Evolutionary conservation across 37 sponge, comb jelly and placozoan species (phyloP).

Genomic region (Ianthella basta): DNA sequence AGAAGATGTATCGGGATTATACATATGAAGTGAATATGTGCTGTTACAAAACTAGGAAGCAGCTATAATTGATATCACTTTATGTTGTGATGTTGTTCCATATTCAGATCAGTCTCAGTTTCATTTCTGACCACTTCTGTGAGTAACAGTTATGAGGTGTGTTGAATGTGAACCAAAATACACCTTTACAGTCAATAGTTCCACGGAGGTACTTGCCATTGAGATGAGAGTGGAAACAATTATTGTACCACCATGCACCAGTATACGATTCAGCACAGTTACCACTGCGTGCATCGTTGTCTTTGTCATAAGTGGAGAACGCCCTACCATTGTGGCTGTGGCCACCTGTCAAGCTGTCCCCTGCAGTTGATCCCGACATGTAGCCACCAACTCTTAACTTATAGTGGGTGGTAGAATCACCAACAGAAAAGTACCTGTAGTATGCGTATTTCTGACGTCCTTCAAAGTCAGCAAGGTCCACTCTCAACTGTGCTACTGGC

Average conservation of each 20-base stretch:
- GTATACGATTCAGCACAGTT: constrained; percentile 17
- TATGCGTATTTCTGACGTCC: neutral
- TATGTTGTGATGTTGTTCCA: too few relatives aligned
- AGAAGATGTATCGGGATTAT: too few relatives aligned
- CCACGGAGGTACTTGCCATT: constrained; percentile 16
- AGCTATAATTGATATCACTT: too few relatives aligned
- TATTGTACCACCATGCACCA: constrained; percentile 42
- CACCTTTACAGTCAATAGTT: neutral
- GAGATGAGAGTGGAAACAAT: constrained; percentile 6
- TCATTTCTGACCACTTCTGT: neutral
- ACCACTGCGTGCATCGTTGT: neutral
- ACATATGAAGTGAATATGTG: too few relatives aligned
- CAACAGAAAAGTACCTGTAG: constrained; percentile 23
- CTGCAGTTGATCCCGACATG: neutral
- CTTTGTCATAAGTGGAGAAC: constrained; percentile 34
- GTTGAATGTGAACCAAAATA: neutral
- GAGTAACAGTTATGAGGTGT: neutral
- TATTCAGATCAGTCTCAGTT: neutral
- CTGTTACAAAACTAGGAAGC: too few relatives aligned
- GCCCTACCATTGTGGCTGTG: constrained; percentile 6
- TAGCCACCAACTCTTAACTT: constrained; percentile 15
- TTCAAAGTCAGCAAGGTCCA: neutral
- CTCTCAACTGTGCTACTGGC: constrained; percentile 4
- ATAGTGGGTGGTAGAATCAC: constrained; percentile 25
- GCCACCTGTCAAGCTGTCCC: neutral